phyloP scores from a whole-genome alignment of 92 coral and sea anemone genomes.

The Heliopora coerulea region DNA sequence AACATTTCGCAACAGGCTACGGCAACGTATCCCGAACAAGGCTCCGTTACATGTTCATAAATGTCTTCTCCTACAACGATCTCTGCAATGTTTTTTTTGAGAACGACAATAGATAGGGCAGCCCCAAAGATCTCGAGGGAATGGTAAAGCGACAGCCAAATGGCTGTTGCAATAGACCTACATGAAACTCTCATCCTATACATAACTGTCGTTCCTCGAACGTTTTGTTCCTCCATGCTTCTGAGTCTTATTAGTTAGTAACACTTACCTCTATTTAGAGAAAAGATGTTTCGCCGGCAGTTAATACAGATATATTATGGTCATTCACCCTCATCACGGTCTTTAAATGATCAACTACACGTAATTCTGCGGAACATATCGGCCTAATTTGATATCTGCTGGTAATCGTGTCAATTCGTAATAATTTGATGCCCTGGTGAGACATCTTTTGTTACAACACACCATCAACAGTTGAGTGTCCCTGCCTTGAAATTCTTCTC shows the following conservation, averaged over 20 bases:
- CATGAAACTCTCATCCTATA: slow-evolving; percentile 2
- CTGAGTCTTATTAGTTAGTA: slow-evolving; percentile 23
- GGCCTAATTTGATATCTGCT: slow-evolving; percentile 44
- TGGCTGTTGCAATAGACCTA: slow-evolving; percentile 25
- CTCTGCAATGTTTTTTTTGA: no score
- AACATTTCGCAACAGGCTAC: slow-evolving; percentile 18
- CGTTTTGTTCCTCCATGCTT: slow-evolving; percentile 13
- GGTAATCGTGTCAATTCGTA: slow-evolving; percentile 45
- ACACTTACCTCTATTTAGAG: slow-evolving; percentile 22
- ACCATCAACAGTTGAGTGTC: slow-evolving; percentile 29
- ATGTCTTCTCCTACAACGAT: not conserved
- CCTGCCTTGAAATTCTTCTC: not conserved
- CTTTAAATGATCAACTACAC: slow-evolving; percentile 22
- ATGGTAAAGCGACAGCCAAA: not conserved
- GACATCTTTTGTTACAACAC: slow-evolving; percentile 38
- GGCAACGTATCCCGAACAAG: slow-evolving; percentile 2
- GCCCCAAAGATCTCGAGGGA: not conserved
- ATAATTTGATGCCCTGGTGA: slow-evolving; percentile 44
- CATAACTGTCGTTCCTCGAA: slow-evolving; percentile 41
- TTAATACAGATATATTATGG: not conserved
- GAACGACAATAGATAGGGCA: not conserved
- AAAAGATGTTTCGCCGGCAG: not conserved
- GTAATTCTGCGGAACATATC: slow-evolving; percentile 40
- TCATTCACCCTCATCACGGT: slow-evolving; percentile 16
- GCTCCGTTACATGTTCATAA: not conserved